Conservation (phyloP, 64 coral and sea anemone genomes). For the Stichodactyla helianthus region DNA sequence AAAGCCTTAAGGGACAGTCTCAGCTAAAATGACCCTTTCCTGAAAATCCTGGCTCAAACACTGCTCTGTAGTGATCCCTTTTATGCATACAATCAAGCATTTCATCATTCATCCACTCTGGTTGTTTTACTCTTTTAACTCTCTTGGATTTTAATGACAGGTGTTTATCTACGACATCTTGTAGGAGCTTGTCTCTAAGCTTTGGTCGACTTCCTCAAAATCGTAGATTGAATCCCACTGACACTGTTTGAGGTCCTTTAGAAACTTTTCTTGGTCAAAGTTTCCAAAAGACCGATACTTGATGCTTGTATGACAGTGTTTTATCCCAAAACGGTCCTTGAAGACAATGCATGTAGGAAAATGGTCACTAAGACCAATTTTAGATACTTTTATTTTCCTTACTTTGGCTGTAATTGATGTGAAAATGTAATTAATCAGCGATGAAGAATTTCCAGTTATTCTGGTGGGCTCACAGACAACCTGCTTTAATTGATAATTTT, state of each 20-base stretch:
- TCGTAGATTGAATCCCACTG: neutral
- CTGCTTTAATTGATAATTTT: constrained; percentile 18
- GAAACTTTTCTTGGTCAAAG: neutral
- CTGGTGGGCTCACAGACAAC: neutral
- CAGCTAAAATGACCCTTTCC: too few relatives aligned
- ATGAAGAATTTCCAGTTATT: constrained; percentile 4
- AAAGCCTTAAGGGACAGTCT: too few relatives aligned
- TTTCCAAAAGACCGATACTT: neutral
- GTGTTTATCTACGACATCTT: constrained; percentile 4
- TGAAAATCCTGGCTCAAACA: too few relatives aligned
- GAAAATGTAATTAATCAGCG: constrained; percentile 13
- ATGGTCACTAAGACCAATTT: constrained; percentile 24
- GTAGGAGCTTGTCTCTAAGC: neutral
- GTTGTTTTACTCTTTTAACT: constrained; percentile 12
- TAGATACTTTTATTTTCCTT: neutral
- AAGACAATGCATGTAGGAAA: constrained; percentile 15
- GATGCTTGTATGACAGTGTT: neutral
- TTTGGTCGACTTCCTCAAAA: neutral
- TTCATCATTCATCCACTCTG: constrained; percentile 31
- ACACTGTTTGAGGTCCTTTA: neutral
- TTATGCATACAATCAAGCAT: constrained; percentile 1
- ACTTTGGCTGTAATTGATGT: neutral
- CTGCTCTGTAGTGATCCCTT: constrained; percentile 11
- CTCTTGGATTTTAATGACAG: constrained; percentile 9
- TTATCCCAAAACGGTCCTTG: constrained; percentile 13